A percentile compares a stretch with the other conserved stretches of the same genome.
Evolutionary conservation across 1,140 invertebrate genomes (phyloP).

Genomic region (Cydia strobilella): DNA sequence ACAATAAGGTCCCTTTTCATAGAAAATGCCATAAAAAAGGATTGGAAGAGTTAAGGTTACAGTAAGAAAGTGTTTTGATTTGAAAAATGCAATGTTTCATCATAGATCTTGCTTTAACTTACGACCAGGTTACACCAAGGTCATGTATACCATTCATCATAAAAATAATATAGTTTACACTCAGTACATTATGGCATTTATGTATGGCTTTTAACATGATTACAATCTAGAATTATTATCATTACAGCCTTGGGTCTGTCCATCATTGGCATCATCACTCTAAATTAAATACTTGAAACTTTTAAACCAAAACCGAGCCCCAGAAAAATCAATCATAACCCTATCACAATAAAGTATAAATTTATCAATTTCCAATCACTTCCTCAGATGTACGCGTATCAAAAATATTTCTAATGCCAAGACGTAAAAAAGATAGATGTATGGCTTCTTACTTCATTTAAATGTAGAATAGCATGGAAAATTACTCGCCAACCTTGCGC

Average conservation of each 20-base stretch:
- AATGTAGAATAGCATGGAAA: background rate
- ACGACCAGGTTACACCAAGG: background rate
- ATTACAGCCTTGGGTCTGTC: background rate
- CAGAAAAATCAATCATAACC: constrained; percentile 15
- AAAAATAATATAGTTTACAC: background rate
- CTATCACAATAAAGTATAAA: background rate
- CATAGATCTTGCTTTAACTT: background rate
- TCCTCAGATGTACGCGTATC: constrained; percentile 29
- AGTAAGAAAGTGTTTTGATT: no score
- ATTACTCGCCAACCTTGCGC: constrained; percentile 4
- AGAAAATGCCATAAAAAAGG: no score
- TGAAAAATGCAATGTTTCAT: no score
- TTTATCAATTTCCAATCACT: background rate
- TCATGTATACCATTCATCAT: background rate
- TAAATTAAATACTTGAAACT: constrained; percentile 15
- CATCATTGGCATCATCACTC: constrained; percentile 10
- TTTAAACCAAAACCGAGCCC: background rate
- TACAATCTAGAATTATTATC: background rate
- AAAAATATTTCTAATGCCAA: constrained; percentile 48
- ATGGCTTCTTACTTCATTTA: constrained; percentile 31
- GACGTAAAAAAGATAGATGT: constrained; percentile 43
- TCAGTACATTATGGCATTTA: background rate
- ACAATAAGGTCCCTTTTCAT: no score
- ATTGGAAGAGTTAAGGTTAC: no score
- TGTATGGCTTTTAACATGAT: background rate